Percentiles rank a stretch among this genome's conserved stretches.
Evolutionary conservation across 2,888 invertebrate genomes (phyloP).

Genomic region (Napeogenes inachia): DNA sequence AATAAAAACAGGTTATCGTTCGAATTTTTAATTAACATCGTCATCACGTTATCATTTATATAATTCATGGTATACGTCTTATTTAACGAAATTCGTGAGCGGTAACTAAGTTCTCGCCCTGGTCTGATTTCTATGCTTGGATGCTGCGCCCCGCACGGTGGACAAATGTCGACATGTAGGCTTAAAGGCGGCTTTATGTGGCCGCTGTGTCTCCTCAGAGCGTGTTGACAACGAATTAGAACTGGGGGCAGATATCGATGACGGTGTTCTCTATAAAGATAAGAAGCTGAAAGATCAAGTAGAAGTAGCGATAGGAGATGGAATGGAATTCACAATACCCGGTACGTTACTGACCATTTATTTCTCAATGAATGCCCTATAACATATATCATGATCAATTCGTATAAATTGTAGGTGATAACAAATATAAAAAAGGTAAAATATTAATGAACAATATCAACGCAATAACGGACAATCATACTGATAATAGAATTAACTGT

Average conservation of each 20-base stretch:
- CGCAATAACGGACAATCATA: slow-evolving; percentile 85
- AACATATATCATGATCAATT: slow-evolving; percentile 16
- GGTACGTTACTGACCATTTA: slow-evolving; percentile 68
- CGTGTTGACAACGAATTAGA: slow-evolving; percentile 81
- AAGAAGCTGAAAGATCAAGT: slow-evolving; percentile 93
- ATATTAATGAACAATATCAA: slow-evolving; percentile 89
- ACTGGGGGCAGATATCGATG: slow-evolving; percentile 83
- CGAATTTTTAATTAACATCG: too few relatives aligned
- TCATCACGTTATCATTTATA: neutral
- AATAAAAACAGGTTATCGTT: too few relatives aligned
- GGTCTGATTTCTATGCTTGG: slow-evolving; percentile 78
- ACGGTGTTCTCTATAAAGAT: slow-evolving; percentile 90
- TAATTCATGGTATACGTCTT: slow-evolving; percentile 8
- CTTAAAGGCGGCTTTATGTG: slow-evolving; percentile 77
- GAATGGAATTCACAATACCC: slow-evolving; percentile 95
- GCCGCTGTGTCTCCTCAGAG: slow-evolving; percentile 84
- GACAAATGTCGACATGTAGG: slow-evolving; percentile 56
- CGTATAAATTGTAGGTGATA: slow-evolving; percentile 79
- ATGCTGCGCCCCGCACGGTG: slow-evolving; percentile 55
- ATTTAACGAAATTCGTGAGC: slow-evolving; percentile 12
- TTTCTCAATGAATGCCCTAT: neutral
- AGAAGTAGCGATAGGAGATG: slow-evolving; percentile 94
- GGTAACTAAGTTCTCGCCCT: slow-evolving; percentile 39
- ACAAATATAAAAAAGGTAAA: slow-evolving; percentile 89
- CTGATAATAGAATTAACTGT: slow-evolving; percentile 85